These are phyloP conservation scores for Otocyon megalotis DNA, from an alignment of 2,113 vertebrate genomes.

Conservation along the genomic window DNA sequence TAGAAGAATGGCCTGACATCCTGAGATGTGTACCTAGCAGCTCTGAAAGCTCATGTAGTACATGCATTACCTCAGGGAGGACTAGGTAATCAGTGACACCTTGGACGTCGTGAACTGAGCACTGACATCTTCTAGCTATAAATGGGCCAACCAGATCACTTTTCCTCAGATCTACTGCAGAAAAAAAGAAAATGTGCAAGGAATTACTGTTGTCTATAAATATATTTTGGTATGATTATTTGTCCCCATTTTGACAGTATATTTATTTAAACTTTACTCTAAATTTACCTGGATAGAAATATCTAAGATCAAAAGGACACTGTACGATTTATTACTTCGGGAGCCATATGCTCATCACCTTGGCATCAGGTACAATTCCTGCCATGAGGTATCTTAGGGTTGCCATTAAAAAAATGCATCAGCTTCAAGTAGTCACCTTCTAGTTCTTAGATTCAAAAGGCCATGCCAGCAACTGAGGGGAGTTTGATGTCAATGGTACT, in stretches of 20 bases:
- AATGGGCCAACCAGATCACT: background rate
- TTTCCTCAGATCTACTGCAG: background rate
- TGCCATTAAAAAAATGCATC: constrained; percentile 76
- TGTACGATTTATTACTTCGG: background rate
- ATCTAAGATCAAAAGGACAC: background rate
- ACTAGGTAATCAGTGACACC: background rate
- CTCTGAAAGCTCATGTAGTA: background rate
- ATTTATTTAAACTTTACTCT: background rate
- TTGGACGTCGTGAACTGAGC: background rate
- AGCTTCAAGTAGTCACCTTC: constrained; percentile 74
- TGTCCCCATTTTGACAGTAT: background rate
- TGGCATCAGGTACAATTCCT: constrained; percentile 79
- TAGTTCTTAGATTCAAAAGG: constrained; percentile 69
- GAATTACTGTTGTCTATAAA: background rate
- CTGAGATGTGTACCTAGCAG: background rate
- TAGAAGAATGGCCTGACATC: background rate
- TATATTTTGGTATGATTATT: background rate
- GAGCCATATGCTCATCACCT: constrained; percentile 78
- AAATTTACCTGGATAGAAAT: background rate
- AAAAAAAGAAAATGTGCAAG: background rate
- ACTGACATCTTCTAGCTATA: background rate
- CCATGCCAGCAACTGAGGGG: constrained; percentile 26
- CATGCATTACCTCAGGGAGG: background rate
- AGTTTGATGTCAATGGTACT: constrained; percentile 55
- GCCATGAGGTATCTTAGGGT: constrained; percentile 72